Percentiles rank a stretch among this genome's conserved stretches.
Evolutionary conservation across 2,888 invertebrate genomes (phyloP).

Genomic region (Ophion costatus): DNA sequence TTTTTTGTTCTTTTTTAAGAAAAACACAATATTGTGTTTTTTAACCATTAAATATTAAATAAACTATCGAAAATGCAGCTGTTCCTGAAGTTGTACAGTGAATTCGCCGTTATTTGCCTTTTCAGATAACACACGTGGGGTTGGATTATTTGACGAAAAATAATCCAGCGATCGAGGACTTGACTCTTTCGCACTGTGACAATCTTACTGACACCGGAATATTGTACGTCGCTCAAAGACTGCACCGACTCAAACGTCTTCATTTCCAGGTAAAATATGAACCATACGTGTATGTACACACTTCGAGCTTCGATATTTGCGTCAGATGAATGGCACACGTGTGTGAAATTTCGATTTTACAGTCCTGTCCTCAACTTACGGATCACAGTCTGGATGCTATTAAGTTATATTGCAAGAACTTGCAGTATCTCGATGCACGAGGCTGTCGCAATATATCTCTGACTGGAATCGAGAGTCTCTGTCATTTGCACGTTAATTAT

Average conservation of each 20-base stretch:
- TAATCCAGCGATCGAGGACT: constrained; percentile 89
- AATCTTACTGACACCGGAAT: constrained; percentile 88
- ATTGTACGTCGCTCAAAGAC: constrained; percentile 82
- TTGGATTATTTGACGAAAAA: constrained; percentile 87
- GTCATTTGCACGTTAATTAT: constrained; percentile 71
- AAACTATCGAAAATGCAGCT: background rate
- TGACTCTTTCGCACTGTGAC: constrained; percentile 88
- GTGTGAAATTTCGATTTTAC: constrained; percentile 76
- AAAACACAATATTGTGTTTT: background rate
- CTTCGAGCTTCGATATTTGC: background rate
- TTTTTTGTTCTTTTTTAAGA: background rate
- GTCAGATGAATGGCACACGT: background rate
- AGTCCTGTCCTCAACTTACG: constrained; percentile 87
- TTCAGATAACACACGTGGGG: constrained; percentile 87
- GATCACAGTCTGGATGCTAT: constrained; percentile 85
- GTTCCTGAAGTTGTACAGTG: background rate
- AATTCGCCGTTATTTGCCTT: background rate
- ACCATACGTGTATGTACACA: background rate
- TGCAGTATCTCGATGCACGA: constrained; percentile 86
- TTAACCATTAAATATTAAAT: background rate
- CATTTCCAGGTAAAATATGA: constrained; percentile 85
- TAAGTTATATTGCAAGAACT: constrained; percentile 84
- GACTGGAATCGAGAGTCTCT: constrained; percentile 76
- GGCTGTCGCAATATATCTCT: constrained; percentile 85
- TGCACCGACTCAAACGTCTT: constrained; percentile 85